These are phyloP conservation scores for Sisor rabdophorus DNA, from an alignment of 2,113 vertebrate genomes.

Conservation along the genomic window DNA sequence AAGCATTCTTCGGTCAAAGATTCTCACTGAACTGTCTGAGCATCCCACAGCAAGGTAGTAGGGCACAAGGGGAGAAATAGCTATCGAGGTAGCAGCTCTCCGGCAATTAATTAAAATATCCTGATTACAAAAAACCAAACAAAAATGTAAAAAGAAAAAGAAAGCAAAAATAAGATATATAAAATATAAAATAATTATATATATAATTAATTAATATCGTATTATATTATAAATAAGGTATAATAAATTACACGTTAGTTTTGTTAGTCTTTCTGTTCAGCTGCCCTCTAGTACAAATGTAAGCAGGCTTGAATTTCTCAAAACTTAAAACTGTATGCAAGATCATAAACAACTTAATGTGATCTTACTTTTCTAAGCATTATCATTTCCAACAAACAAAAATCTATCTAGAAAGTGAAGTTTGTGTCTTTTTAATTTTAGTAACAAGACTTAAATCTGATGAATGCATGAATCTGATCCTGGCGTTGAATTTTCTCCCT, in stretches of 20 bases:
- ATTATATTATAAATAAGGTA: no score
- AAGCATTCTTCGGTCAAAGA: constrained; percentile 94
- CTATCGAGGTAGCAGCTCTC: constrained; percentile 93
- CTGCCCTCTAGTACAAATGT: background rate
- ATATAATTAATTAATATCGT: no score
- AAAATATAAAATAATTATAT: background rate
- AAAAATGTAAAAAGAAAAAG: background rate
- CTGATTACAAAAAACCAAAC: constrained; percentile 61
- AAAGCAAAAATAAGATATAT: background rate
- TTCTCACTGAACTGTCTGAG: constrained; percentile 96
- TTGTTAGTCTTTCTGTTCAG: no score
- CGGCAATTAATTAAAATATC: constrained; percentile 98
- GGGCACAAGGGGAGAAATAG: constrained; percentile 89
- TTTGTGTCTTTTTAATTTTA: background rate
- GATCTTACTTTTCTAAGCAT: background rate
- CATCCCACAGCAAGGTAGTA: constrained; percentile 96
- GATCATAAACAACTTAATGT: constrained; percentile 3
- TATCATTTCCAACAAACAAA: background rate
- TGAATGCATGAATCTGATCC: constrained; percentile 1
- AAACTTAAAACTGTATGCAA: background rate
- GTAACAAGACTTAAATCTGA: background rate
- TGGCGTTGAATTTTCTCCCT: background rate
- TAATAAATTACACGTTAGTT: no score
- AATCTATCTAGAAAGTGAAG: background rate
- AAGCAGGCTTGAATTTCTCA: background rate